Conservation (phyloP, 2,888 invertebrate species). For the Andrena hattorfiana region DNA sequence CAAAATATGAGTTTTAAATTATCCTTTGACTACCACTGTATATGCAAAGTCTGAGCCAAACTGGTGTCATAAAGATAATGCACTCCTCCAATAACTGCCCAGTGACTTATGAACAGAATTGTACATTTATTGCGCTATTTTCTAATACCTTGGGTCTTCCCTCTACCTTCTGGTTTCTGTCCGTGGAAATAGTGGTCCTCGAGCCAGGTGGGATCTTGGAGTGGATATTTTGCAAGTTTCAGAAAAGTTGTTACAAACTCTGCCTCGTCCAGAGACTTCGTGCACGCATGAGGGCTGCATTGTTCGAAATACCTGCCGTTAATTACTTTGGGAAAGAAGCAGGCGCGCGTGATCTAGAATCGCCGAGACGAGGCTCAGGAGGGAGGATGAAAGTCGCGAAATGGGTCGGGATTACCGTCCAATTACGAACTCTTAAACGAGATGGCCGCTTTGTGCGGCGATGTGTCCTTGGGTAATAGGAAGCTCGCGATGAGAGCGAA, state of each 20-base stretch:
- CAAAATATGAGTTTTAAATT: no score
- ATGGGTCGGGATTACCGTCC: constrained; percentile 46
- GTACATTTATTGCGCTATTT: constrained; percentile 17
- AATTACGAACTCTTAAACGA: constrained; percentile 57
- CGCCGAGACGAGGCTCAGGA: neutral
- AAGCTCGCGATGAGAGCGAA: neutral
- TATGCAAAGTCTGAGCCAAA: no score
- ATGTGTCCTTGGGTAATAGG: constrained; percentile 41
- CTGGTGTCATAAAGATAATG: no score
- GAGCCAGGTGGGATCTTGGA: constrained; percentile 6
- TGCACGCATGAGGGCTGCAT: neutral
- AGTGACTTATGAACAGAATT: neutral
- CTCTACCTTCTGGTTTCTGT: neutral
- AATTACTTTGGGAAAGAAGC: constrained; percentile 6
- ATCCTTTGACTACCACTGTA: no score
- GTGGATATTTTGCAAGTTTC: constrained; percentile 14
- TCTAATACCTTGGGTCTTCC: neutral
- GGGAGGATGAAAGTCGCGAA: constrained; percentile 27
- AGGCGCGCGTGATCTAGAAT: constrained; percentile 8
- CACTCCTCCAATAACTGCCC: no score
- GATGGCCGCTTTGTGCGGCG: constrained; percentile 27
- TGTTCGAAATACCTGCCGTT: constrained; percentile 6
- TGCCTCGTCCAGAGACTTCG: neutral
- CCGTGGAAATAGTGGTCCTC: neutral
- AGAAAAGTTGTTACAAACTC: constrained; percentile 1